Evolutionary conservation across 2,113 vertebrate species (phyloP).

Genomic region (Halichoeres trimaculatus): DNA sequence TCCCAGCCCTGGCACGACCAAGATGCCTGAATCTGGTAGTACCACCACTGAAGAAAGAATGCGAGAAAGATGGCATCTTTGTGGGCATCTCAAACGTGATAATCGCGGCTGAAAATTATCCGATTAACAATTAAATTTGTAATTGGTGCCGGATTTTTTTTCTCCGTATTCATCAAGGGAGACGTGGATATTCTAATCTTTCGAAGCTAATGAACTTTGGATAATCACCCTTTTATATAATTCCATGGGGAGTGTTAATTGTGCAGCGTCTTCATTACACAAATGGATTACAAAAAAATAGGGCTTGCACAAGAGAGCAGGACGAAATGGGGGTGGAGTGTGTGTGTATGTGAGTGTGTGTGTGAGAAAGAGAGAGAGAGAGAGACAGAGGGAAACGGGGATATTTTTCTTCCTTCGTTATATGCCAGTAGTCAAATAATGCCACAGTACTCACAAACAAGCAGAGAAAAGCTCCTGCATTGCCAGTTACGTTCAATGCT

Average conservation of each 20-base stretch:
- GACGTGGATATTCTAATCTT: constrained; percentile 87
- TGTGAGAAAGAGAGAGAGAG: constrained; percentile 62
- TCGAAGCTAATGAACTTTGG: constrained; percentile 96
- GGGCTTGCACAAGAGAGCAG: constrained; percentile 79
- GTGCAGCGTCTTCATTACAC: constrained; percentile 90
- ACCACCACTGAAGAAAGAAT: constrained; percentile 71
- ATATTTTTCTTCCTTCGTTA: constrained; percentile 84
- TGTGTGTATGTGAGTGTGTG: constrained; percentile 51
- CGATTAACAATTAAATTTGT: constrained; percentile 77
- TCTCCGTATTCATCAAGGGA: constrained; percentile 83
- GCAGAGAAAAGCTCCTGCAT: constrained; percentile 82
- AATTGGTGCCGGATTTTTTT: constrained; percentile 75
- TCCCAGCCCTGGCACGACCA: constrained; percentile 80
- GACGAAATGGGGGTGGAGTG: constrained; percentile 76
- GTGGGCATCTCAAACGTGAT: constrained; percentile 81
- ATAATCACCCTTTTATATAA: constrained; percentile 91
- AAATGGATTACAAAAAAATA: constrained; percentile 96
- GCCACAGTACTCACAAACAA: constrained; percentile 86
- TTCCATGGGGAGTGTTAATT: constrained; percentile 90
- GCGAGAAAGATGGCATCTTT: constrained; percentile 89
- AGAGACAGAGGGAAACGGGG: constrained; percentile 73
- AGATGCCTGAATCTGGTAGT: constrained; percentile 77
- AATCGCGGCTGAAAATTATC: constrained; percentile 70
- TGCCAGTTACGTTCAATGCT: constrained; percentile 80
- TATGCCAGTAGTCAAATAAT: constrained; percentile 85